A percentile compares a stretch with the other conserved stretches of the same genome.
These are phyloP conservation scores for Drosophila paracracens DNA, from an alignment of 2,888 invertebrate species.

Conservation along the genomic window DNA sequence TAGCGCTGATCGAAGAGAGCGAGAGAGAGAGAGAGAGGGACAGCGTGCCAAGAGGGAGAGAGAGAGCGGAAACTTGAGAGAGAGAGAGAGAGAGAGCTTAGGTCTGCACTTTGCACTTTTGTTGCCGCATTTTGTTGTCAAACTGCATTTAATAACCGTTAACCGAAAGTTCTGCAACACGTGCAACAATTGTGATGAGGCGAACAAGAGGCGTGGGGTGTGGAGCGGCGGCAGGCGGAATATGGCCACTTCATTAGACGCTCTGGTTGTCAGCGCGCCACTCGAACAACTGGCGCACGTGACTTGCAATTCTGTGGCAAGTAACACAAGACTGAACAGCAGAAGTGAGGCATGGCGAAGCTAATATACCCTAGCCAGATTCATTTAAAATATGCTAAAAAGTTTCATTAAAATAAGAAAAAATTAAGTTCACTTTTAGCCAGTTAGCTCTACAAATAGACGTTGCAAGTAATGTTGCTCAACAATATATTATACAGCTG, in stretches of 20 bases:
- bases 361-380: not conserved
- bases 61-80: conserved; percentile 1
- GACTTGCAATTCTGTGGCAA: conserved; percentile 46
- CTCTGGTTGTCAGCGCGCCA: conserved; percentile 58
- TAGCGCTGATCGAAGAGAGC: conserved; percentile 5
- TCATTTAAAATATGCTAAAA: not conserved
- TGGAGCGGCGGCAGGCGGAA: conserved; percentile 20
- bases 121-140: conserved; percentile 60
- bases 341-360: not conserved
- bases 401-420: not conserved
- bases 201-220: not conserved
- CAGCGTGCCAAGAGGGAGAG: conserved; percentile 1
- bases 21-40: not conserved
- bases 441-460: not conserved
- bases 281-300: conserved; percentile 71
- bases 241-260: conserved; percentile 62
- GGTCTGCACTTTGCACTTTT: conserved; percentile 75
- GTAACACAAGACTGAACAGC: not conserved
- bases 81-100: conserved; percentile 13
- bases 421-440: not conserved
- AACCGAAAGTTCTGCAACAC: conserved; percentile 77
- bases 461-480: not conserved
- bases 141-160: conserved; percentile 80
- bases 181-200: conserved; percentile 48
- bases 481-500: not conserved